phyloP scores from a whole-genome alignment of 2,113 vertebrate genomes.

The Hippocampus abdominalis region DNA sequence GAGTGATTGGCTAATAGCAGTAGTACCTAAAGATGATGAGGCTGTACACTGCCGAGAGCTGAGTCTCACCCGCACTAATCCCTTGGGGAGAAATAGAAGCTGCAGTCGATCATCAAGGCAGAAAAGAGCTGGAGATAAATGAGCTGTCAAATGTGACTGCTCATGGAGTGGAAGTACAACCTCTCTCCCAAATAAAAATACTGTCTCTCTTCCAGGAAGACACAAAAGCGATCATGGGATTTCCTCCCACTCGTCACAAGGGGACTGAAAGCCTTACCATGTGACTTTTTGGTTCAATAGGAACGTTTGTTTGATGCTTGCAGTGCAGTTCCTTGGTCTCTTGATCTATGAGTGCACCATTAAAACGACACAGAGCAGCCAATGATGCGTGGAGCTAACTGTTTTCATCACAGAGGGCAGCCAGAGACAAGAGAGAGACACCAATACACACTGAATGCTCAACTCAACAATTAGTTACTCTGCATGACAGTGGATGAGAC shows the following conservation, averaged over 20 bases:
- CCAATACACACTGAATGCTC: neutral
- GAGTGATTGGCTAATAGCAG: constrained; percentile 33
- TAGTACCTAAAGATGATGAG: constrained; percentile 31
- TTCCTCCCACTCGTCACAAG: constrained; percentile 45
- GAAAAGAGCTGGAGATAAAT: constrained; percentile 33
- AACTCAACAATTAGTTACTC: neutral
- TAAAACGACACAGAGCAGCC: constrained; percentile 21
- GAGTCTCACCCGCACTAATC: constrained; percentile 17
- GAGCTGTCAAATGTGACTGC: constrained; percentile 40
- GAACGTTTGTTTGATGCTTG: constrained; percentile 45
- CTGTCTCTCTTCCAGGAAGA: constrained; percentile 30
- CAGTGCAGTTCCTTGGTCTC: constrained; percentile 18
- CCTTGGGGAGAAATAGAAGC: neutral
- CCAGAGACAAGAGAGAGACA: neutral
- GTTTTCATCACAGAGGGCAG: constrained; percentile 14
- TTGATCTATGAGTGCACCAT: constrained; percentile 40
- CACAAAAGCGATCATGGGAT: constrained; percentile 57
- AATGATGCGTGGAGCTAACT: constrained; percentile 4
- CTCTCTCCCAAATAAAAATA: constrained; percentile 18
- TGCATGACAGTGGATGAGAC: constrained; percentile 1
- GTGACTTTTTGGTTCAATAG: constrained; percentile 56
- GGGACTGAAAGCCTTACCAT: constrained; percentile 40
- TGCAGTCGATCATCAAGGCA: constrained; percentile 7
- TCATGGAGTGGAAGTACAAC: constrained; percentile 30
- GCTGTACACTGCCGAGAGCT: constrained; percentile 24